Evolutionary conservation across 2,113 vertebrate species (phyloP), one percentile per base, ranked within the genome.

Genomic region (Campylorhamphus procurvoides): DNA sequence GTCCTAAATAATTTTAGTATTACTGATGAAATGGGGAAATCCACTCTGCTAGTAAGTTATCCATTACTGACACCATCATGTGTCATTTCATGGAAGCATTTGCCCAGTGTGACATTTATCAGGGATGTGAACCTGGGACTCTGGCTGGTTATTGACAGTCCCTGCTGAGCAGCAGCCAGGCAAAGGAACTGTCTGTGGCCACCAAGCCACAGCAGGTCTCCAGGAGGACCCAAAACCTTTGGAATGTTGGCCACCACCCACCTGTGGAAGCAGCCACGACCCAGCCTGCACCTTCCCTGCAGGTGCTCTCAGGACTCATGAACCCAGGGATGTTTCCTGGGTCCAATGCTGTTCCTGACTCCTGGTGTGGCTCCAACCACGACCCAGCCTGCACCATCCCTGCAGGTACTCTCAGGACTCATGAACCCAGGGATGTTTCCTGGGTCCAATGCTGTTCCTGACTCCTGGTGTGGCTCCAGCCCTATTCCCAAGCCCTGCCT

Each of bases 181-280:
- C n/a, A 53, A 83, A 18, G 39, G 13, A 72, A 15, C 14, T 56
- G 7, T 35, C 4, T 0, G 1, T 46, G 42, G 60, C 12, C 46
- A 62, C 42, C 59, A 53, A 64, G 42, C 17, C 42, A 53, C 33
- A 55, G 24, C 15, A 52, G 46, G 5, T 47, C 47, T 62, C 64
- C 71, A 78, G 55, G 25, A 95, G 27, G 50, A 58, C 53, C 31
- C 2, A 3, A 31, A 92, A 28, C 35, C 9, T 10, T 23, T 27
- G 84, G 47, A 74, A 63, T 42, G 12, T 27, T 47, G 82, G 13
- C 13, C 10, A 39, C 44, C 18, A 69, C 14, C 15, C 22, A 18
- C 11, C 2, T 1, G 3, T 31, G 37, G 47, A 25, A 24, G 31
- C 17, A 81, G 28, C 42, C 42, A 47, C 0, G 0, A 14, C 22